These are phyloP conservation scores for Propithecus deckenii DNA, from an alignment of 2,797 vertebrate species.

Conservation along the genomic window DNA sequence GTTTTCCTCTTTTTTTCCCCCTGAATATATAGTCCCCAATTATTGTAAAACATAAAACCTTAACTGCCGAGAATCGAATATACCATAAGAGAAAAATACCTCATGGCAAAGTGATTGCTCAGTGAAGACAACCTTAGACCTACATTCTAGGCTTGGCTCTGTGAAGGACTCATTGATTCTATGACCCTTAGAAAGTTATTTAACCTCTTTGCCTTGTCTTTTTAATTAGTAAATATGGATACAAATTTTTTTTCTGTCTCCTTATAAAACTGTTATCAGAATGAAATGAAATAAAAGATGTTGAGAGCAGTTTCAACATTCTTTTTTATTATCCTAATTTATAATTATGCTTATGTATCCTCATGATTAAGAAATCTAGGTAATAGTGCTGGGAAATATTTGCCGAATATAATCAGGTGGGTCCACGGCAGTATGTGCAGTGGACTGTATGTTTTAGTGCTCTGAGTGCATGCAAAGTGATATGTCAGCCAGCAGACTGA, in stretches of 20 bases:
- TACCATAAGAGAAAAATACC: neutral
- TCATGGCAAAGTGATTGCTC: neutral
- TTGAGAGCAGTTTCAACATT: neutral
- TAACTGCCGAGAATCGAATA: conserved; percentile 44
- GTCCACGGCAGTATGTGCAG: neutral
- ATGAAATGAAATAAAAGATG: neutral
- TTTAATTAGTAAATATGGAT: neutral
- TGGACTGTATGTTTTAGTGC: neutral
- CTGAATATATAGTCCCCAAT: conserved; percentile 35
- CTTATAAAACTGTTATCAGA: neutral
- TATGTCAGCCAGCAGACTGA: neutral
- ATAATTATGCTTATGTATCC: neutral
- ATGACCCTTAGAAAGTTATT: neutral
- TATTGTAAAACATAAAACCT: conserved; percentile 58
- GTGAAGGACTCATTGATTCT: neutral
- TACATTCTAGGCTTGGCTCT: neutral
- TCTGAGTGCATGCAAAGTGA: neutral
- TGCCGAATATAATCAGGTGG: neutral
- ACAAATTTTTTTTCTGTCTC: neutral
- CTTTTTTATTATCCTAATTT: neutral
- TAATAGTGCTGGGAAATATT: neutral
- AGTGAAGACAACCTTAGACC: neutral
- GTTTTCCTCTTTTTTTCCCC: neutral
- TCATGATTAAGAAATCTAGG: neutral
- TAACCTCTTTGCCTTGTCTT: neutral